Percentiles rank a stretch among this genome's conserved stretches.
phyloP scores from a whole-genome alignment of 2,797 vertebrate species.

The Sylvilagus floridanus region DNA sequence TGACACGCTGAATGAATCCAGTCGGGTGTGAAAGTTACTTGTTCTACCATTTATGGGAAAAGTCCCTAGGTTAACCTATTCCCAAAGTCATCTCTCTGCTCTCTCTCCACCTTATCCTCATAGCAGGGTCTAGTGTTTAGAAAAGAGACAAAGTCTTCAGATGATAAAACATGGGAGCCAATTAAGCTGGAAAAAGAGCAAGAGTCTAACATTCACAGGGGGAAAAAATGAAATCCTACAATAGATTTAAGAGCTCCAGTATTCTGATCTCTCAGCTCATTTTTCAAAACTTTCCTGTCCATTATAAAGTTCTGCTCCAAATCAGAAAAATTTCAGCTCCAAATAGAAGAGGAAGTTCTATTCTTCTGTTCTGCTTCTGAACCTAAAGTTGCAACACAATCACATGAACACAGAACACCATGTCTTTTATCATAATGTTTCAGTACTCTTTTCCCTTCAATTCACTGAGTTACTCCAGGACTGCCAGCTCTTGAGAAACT shows the following conservation, averaged over 20 bases:
- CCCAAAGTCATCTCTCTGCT: not conserved
- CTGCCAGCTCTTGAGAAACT: constrained; percentile 6
- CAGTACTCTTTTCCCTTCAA: constrained; percentile 1
- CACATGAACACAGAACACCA: not conserved
- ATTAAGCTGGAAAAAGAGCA: not conserved
- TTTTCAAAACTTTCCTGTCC: not conserved
- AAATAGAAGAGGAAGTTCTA: constrained; percentile 35
- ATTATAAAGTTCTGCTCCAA: constrained; percentile 12
- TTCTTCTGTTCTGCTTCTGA: constrained; percentile 17
- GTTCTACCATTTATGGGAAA: not conserved
- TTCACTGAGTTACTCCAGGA: constrained; percentile 7
- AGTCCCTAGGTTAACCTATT: not conserved
- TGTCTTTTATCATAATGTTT: constrained; percentile 13
- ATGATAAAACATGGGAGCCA: not conserved
- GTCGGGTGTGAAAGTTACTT: not conserved
- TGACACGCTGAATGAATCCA: constrained; percentile 17
- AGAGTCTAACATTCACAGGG: not conserved
- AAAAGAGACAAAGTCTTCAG: not conserved
- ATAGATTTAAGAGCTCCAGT: not conserved
- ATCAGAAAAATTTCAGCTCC: constrained; percentile 33
- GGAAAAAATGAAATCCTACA: constrained; percentile 19
- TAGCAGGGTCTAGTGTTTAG: not conserved
- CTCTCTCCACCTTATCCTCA: not conserved
- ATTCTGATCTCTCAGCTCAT: not conserved
- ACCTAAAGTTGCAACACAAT: not conserved